Evolutionary conservation across 2,113 vertebrate species (phyloP).

Genomic region (Nymphicus hollandicus): DNA sequence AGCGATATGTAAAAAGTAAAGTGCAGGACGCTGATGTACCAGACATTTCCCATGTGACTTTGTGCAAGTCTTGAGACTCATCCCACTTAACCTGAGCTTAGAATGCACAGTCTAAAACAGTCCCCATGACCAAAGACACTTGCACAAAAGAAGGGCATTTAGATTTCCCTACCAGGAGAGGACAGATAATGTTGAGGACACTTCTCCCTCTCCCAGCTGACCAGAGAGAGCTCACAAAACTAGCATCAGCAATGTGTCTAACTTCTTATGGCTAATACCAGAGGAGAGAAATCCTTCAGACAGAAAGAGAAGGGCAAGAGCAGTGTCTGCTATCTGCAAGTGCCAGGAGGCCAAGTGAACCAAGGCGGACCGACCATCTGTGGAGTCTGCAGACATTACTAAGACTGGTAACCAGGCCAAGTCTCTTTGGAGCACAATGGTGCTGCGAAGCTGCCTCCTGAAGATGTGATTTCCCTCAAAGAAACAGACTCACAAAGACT

Average conservation of each 20-base stretch:
- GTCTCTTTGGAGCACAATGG: rapidly evolving
- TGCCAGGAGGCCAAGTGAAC: neutral
- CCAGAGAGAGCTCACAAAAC: neutral
- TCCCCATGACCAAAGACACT: neutral
- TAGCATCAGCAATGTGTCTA: rapidly evolving
- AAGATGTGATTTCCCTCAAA: neutral
- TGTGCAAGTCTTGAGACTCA: neutral
- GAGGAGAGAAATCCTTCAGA: neutral
- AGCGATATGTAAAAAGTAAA: rapidly evolving
- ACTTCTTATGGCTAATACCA: neutral
- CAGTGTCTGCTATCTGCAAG: neutral
- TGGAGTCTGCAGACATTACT: neutral
- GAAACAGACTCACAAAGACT: neutral
- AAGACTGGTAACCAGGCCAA: neutral
- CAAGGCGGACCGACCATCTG: rapidly evolving
- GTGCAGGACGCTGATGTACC: rapidly evolving
- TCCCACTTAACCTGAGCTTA: neutral
- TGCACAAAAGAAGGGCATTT: neutral
- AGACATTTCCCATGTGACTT: neutral
- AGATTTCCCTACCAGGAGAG: neutral
- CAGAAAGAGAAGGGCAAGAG: neutral
- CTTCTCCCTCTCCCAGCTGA: neutral
- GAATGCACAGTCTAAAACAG: neutral
- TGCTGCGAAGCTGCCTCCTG: neutral
- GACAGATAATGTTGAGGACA: neutral